These are phyloP conservation scores for Baccha elongata DNA, from an alignment of 2,888 invertebrate species.

Conservation along the genomic window DNA sequence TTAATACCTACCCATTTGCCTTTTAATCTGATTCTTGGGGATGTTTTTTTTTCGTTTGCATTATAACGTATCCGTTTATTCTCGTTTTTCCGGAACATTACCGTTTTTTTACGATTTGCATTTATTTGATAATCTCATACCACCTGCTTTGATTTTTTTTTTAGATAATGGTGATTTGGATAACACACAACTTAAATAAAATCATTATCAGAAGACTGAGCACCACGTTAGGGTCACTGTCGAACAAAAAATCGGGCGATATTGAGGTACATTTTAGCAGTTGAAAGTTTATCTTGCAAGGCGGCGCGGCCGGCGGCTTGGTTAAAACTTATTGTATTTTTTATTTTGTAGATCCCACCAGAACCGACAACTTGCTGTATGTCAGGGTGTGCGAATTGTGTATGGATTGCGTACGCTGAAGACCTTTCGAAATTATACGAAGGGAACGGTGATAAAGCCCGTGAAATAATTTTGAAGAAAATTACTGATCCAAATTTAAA, in stretches of 20 bases:
- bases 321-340: not conserved
- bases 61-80: slow-evolving; percentile 63
- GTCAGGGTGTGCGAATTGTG: slow-evolving; percentile 96
- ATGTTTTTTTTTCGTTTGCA: slow-evolving; percentile 25
- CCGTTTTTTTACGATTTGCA: slow-evolving; percentile 15
- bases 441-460: slow-evolving; percentile 87
- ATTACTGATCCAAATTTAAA: slow-evolving; percentile 91
- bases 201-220: slow-evolving; percentile 36
- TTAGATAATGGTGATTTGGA: slow-evolving; percentile 51
- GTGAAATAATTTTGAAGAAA: slow-evolving; percentile 88
- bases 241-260: slow-evolving; percentile 34
- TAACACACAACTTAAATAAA: slow-evolving; percentile 41
- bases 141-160: slow-evolving; percentile 53
- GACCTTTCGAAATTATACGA: slow-evolving; percentile 86
- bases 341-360: slow-evolving; percentile 79
- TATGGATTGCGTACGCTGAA: slow-evolving; percentile 95
- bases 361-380: slow-evolving; percentile 93
- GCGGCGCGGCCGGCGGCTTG: no score
- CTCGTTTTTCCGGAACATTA: slow-evolving; percentile 75
- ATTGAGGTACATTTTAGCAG: slow-evolving; percentile 35
- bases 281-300: not conserved
- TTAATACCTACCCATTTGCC: slow-evolving; percentile 42
- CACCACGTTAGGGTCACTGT: slow-evolving; percentile 10
- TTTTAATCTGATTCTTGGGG: slow-evolving; percentile 58
- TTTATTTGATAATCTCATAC: slow-evolving; percentile 11